Percentiles rank a stretch among this genome's conserved stretches.
phyloP scores from a whole-genome alignment of 2,797 vertebrate species.

The Balearica regulorum region DNA sequence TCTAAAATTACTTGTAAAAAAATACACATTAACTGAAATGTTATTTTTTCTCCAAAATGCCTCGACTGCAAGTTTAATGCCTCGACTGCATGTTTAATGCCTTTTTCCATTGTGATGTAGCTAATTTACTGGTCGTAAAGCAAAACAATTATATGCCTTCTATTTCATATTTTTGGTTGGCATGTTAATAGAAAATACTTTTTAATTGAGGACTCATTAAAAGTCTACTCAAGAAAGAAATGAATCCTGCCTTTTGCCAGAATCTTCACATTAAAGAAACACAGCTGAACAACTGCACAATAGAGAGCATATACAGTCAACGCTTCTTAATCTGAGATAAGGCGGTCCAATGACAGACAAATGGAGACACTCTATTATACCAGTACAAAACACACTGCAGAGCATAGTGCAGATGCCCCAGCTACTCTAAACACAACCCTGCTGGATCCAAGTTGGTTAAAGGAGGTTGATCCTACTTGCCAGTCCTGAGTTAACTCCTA shows the following conservation, averaged over 20 bases:
- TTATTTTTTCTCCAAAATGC: not conserved
- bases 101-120: not conserved
- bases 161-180: not conserved
- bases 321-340: not conserved
- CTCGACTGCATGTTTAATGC: too few relatives aligned
- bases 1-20: not conserved
- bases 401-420: not conserved
- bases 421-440: not conserved
- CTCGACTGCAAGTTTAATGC: not conserved
- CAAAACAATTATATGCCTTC: not conserved
- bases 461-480: not conserved
- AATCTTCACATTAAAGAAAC: not conserved
- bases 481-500: not conserved
- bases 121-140: not conserved
- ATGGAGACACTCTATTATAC: not conserved
- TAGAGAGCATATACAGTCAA: not conserved
- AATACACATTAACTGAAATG: not conserved
- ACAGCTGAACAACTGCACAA: rapidly evolving
- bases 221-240: not conserved
- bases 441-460: not conserved
- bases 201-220: not conserved
- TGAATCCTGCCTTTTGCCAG: not conserved
- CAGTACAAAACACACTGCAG: not conserved
- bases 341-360: not conserved
- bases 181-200: not conserved